Conservation (phyloP, 2,113 vertebrate species). For the Odobenus rosmarus region DNA sequence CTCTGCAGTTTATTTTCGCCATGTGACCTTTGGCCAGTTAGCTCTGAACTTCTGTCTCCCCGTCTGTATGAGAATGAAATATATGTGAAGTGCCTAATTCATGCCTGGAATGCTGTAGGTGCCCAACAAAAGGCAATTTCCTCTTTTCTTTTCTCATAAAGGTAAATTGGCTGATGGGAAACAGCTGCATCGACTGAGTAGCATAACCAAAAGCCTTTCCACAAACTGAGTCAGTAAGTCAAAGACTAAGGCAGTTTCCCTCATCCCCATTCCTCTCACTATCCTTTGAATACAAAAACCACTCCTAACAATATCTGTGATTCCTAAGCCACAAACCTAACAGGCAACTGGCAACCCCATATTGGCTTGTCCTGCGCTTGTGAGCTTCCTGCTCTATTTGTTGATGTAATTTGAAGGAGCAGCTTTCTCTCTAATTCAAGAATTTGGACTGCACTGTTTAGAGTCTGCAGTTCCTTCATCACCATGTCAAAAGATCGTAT, state of each 20-base stretch:
- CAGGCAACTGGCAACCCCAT: background rate
- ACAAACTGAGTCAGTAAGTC: background rate
- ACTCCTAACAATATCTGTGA: background rate
- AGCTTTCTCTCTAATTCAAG: background rate
- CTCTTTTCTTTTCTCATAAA: background rate
- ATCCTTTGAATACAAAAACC: background rate
- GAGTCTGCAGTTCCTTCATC: background rate
- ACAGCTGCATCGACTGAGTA: background rate
- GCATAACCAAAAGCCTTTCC: background rate
- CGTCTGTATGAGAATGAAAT: background rate
- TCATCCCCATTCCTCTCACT: background rate
- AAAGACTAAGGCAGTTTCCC: background rate
- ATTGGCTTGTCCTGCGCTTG: background rate
- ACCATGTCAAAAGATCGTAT: background rate
- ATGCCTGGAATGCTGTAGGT: background rate
- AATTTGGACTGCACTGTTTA: background rate
- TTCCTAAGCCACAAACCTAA: background rate
- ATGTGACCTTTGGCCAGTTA: background rate
- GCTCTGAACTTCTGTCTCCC: background rate
- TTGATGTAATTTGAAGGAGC: constrained; percentile 6
- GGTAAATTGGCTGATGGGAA: background rate
- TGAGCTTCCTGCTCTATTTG: background rate
- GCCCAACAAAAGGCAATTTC: background rate
- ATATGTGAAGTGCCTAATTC: background rate
- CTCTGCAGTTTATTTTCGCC: background rate